phyloP scores from a whole-genome alignment of 2,888 invertebrate species.

The Ochropleura plecta region DNA sequence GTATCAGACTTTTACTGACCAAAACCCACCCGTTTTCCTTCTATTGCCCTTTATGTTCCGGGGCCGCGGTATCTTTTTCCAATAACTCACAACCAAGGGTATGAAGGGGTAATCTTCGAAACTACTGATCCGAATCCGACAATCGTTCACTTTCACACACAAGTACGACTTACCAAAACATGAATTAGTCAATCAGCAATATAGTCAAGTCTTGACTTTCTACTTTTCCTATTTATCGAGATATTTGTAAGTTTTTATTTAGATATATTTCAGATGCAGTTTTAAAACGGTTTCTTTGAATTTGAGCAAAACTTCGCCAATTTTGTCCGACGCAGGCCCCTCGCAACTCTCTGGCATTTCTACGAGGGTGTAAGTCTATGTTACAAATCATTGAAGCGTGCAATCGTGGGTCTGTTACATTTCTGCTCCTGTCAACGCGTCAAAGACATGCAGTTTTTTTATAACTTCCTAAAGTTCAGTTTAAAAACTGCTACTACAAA shows the following conservation, averaged over 20 bases:
- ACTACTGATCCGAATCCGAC: not conserved
- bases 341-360: constrained; percentile 47
- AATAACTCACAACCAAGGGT: too few species aligned
- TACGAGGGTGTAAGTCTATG: constrained; percentile 65
- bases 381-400: constrained; percentile 75
- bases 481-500: not conserved
- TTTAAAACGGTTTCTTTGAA: too few species aligned
- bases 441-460: constrained; percentile 78
- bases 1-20: too few species aligned
- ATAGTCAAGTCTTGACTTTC: not conserved
- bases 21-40: too few species aligned
- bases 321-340: not conserved
- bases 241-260: not conserved
- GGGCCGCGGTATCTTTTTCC: too few species aligned
- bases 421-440: constrained; percentile 85
- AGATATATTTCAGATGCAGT: not conserved
- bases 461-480: constrained; percentile 26
- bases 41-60: too few species aligned
- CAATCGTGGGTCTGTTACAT: constrained; percentile 84
- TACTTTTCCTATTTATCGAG: not conserved
- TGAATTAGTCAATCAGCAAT: not conserved
- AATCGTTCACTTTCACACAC: not conserved
- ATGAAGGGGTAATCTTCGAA: not conserved
- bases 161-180: not conserved
- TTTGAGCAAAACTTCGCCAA: not conserved